Evolutionary conservation across 2,113 vertebrate genomes (phyloP), one percentile per base, ranked within the genome.

Genomic region (Emydocephalus ijimae): DNA sequence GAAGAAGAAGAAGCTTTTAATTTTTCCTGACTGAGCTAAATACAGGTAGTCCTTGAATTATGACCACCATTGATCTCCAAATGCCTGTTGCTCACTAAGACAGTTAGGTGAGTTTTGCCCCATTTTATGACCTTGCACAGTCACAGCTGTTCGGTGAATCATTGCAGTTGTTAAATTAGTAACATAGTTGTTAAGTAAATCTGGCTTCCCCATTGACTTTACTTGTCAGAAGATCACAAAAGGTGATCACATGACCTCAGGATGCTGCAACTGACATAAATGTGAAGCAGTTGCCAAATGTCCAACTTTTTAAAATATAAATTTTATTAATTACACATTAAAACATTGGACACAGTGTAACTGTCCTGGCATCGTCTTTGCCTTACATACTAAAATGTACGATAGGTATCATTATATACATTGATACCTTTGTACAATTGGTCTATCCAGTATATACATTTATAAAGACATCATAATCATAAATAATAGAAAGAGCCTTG

Each of bases 1-100:
- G 23, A n/a, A 34, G 87, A 39, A 85, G 87, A 15, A 85, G 61
- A 14, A 57, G 0, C 64, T 24, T 48, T 94, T 93, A 94, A 87
- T 94, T 95, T 95, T 50, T 94, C 87, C 48, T 89, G 69, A 87
- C 4, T 50, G 92, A 91, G 50, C 52, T 48, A 50, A 10, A 85
- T 85, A 90, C 61, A 64, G 61, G 61, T 14, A 64, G 61, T 14
- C 26, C 26, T 64, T 1, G 0, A n/a, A 64, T 64, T 64, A 64
- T 0, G 11, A 64, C 26, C 26, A 64, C 26, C 29, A n/a, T n/a
- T 64, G 61, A 64, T 64, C 61, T 26, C 61, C 10, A 64, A 29
- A 5, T 64, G 11, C n/a, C 12, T 64, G 4, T 64, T 64, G 61
- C 11, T 64, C 29, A 64, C 61, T 29, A 26, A 64, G 61, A n/a